Percentiles rank a stretch among this genome's conserved stretches.
phyloP scores from a whole-genome alignment of 1,140 invertebrate species.

The Epicauta chinensis region DNA sequence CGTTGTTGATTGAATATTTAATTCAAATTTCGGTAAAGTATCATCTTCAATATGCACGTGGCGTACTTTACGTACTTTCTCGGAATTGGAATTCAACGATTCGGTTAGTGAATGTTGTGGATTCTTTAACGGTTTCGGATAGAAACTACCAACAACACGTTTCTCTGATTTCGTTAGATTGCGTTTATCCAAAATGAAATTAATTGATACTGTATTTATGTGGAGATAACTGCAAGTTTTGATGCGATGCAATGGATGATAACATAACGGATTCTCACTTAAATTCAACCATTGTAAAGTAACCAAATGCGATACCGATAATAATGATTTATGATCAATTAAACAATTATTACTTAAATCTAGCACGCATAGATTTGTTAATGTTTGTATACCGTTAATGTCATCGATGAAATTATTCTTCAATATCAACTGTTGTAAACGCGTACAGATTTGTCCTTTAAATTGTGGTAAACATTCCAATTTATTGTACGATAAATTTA shows the following conservation, averaged over 20 bases:
- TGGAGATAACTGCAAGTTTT: slow-evolving; percentile 52
- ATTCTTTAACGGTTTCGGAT: slow-evolving; percentile 22
- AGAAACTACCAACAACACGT: slow-evolving; percentile 40
- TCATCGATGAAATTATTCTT: slow-evolving; percentile 45
- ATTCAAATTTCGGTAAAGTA: slow-evolving; percentile 13
- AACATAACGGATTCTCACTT: slow-evolving; percentile 55
- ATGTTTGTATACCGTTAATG: slow-evolving; percentile 32
- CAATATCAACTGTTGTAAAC: slow-evolving; percentile 35
- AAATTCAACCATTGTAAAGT: slow-evolving; percentile 50
- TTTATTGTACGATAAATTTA: slow-evolving; percentile 59
- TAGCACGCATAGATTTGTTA: slow-evolving; percentile 51
- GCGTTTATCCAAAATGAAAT: slow-evolving; percentile 53
- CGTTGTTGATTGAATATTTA: slow-evolving; percentile 1
- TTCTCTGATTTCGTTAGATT: slow-evolving; percentile 50
- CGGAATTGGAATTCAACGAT: slow-evolving; percentile 10
- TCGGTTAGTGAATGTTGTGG: slow-evolving; percentile 4
- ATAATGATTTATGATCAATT: slow-evolving; percentile 50
- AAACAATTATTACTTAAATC: slow-evolving; percentile 59
- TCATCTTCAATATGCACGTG: slow-evolving; percentile 38
- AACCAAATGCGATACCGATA: slow-evolving; percentile 49
- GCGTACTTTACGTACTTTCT: slow-evolving; percentile 29
- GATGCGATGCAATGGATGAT: slow-evolving; percentile 51
- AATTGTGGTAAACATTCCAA: slow-evolving; percentile 51
- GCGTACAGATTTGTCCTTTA: slow-evolving; percentile 41
- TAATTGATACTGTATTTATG: slow-evolving; percentile 46